These are phyloP conservation scores for Mus spicilegus DNA, from an alignment of 2,113 vertebrate genomes.

Conservation along the genomic window DNA sequence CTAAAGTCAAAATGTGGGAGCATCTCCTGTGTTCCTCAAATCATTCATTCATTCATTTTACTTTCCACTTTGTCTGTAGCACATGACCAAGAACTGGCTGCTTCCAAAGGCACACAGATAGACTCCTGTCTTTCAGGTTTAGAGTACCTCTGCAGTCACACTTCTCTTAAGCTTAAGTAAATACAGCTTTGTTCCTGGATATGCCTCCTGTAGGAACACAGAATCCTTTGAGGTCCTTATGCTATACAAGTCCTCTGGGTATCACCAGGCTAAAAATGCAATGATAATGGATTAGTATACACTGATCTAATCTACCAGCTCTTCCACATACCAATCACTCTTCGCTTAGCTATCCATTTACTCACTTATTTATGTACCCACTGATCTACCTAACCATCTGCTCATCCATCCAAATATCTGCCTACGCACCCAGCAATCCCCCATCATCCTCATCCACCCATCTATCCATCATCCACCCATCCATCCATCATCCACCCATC, in stretches of 20 bases:
- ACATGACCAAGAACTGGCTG: not conserved
- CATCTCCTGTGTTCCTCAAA: not conserved
- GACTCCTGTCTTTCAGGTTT: not conserved
- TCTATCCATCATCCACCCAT: not conserved
- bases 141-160: not conserved
- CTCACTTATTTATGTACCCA: not conserved
- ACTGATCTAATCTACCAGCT: not conserved
- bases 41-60: not conserved
- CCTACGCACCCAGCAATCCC: not conserved
- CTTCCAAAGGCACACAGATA: not conserved
- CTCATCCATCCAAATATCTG: not conserved
- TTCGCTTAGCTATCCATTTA: not conserved
- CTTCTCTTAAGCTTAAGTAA: not conserved
- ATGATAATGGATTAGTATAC: not conserved
- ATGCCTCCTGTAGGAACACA: not conserved
- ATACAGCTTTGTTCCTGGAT: constrained; percentile 26
- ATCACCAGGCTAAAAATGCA: not conserved
- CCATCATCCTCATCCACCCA: not conserved
- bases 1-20: constrained; percentile 12
- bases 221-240: not conserved
- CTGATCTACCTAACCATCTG: not conserved
- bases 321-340: not conserved
- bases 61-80: not conserved
- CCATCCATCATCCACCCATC: too few species aligned
- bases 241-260: not conserved